Evolutionary conservation across 2,113 vertebrate genomes (phyloP), one percentile per base, ranked within the genome.

Genomic region (Misgurnus mizolepis): DNA sequence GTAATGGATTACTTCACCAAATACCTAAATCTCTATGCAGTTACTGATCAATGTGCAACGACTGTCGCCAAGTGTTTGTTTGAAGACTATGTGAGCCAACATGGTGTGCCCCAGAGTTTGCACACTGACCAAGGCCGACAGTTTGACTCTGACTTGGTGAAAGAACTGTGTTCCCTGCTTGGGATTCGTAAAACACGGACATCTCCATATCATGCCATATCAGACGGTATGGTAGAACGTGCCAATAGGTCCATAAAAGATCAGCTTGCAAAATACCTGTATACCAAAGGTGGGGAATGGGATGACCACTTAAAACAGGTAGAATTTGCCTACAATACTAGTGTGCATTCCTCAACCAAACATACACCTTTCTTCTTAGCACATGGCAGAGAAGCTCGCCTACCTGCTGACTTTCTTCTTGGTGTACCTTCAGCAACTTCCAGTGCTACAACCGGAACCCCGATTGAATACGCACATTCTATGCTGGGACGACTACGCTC

Each of bases 241-340:
- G 49, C 60, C 1, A 84, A 82, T 41, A 47, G 55, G n/a, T 53
- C 66, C 3, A 18, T 77, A 6, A 84, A 81, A 45, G 43, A 84
- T 11, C 74, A 81, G 34, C 39, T 78, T 3, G 79, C 82, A 7
- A 84, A 84, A 56, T 71, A 56, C 8, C 64, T 83, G 0, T 72
- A 55, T 62, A 15, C 40, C 17, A 68, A 45, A 76, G n/a, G 77
- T 47, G 56, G 27, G 76, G 73, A 65, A 71, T 22, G 81, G 76
- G 61, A 82, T 62, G 56, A 73, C 7, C 81, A 82, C 41, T 69
- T 82, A 22, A 76, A 22, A 8, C 76, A 78, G 39, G 61, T 82
- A 43, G 45, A 70, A 43, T 72, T 82, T 39, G 47, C 76, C 12
- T 79, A 82, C 39, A 82, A 82, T 40, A 82, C 76, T 7, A 79